Evolutionary conservation across 2,113 vertebrate genomes (phyloP).

Genomic region (Mixornis gularis): DNA sequence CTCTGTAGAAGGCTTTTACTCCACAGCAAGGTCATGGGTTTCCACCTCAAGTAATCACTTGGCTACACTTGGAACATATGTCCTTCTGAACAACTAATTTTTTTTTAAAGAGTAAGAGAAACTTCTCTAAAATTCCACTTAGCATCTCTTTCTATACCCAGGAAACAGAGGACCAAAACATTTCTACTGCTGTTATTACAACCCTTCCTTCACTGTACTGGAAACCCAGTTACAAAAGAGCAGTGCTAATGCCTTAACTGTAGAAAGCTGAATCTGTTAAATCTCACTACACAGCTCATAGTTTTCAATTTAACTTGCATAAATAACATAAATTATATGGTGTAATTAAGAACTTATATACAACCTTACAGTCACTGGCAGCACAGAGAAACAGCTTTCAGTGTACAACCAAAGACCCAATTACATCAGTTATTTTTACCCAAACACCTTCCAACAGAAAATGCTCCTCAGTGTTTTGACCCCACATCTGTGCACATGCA

Average conservation of each 20-base stretch:
- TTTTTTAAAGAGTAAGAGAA: background rate
- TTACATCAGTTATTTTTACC: background rate
- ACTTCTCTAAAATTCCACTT: background rate
- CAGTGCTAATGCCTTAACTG: background rate
- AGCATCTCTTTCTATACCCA: background rate
- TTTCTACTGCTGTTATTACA: background rate
- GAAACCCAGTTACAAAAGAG: background rate
- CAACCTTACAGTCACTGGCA: background rate
- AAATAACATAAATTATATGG: background rate
- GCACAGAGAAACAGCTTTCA: background rate
- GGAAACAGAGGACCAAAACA: background rate
- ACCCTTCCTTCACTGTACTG: background rate
- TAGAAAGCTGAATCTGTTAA: background rate
- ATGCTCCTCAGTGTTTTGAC: background rate
- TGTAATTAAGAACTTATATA: background rate
- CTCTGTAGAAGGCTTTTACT: background rate
- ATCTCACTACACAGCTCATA: background rate
- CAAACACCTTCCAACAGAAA: background rate
- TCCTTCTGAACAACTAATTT: background rate
- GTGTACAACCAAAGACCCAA: background rate
- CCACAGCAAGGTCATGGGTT: background rate
- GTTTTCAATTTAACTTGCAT: background rate
- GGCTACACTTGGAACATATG: background rate
- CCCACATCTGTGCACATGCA: background rate
- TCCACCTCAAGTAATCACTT: background rate